These are phyloP conservation scores for Tragopan temminckii DNA, from an alignment of 2,797 vertebrate species.

Conservation along the genomic window DNA sequence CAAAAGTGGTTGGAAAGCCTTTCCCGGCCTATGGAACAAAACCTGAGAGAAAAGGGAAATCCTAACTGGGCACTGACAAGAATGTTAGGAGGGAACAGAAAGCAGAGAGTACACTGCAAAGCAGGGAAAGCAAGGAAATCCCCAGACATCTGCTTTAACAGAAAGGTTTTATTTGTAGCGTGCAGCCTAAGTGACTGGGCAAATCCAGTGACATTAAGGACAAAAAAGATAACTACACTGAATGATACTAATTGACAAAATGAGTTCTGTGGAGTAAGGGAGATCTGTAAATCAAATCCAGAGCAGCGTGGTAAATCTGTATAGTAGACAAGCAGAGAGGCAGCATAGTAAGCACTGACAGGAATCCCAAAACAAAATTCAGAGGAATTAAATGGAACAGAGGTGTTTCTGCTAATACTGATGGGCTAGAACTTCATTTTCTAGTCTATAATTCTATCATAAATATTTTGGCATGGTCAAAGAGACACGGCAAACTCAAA, in stretches of 20 bases:
- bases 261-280: neutral
- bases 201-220: neutral
- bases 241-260: neutral
- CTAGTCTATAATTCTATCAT: no score
- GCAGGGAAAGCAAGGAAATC: neutral
- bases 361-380: no score
- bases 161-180: constrained; percentile 17
- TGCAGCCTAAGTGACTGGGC: neutral
- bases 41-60: neutral
- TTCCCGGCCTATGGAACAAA: neutral
- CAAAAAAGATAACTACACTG: neutral
- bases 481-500: no score
- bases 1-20: neutral
- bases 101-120: neutral
- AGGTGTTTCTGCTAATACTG: no score
- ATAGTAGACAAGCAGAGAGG: no score
- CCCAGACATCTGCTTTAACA: neutral
- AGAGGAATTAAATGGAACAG: no score
- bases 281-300: neutral
- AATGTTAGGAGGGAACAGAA: neutral
- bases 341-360: no score
- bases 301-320: no score
- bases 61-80: rapidly evolving
- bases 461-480: no score
- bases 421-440: no score